Evolutionary conservation across 53 echinoderm and acorn worm genomes (phyloP).

Genomic region (Luidia sarsii): DNA sequence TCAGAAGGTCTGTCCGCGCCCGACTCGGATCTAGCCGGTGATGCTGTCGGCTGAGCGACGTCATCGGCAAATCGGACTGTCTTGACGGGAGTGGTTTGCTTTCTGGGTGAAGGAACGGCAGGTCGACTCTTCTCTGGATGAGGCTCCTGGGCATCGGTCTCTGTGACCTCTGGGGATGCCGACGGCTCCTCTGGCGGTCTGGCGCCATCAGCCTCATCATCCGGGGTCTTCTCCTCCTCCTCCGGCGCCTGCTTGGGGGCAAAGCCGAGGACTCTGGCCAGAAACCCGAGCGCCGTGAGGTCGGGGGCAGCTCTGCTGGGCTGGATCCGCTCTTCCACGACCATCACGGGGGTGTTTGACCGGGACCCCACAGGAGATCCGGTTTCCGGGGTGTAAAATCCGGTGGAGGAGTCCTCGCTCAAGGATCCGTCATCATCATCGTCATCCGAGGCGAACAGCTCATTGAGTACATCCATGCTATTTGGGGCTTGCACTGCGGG

Average conservation of each 20-base stretch:
- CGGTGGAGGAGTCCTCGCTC: constrained; percentile 60
- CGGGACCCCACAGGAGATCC: constrained; percentile 59
- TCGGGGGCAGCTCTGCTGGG: constrained; percentile 33
- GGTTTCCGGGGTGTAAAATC: constrained; percentile 77
- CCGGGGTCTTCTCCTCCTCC: constrained; percentile 8
- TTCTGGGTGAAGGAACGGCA: background rate
- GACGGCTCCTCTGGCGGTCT: background rate
- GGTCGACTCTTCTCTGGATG: background rate
- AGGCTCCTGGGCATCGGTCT: background rate
- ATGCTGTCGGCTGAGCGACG: constrained; percentile 1
- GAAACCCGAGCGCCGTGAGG: constrained; percentile 58
- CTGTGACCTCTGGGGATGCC: background rate
- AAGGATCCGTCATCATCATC: background rate
- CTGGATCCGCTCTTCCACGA: constrained; percentile 5
- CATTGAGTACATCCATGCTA: background rate
- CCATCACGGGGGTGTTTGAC: constrained; percentile 26
- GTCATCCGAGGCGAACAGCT: constrained; percentile 1
- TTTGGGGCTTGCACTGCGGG: background rate
- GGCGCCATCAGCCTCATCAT: constrained; percentile 12
- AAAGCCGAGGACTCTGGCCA: constrained; percentile 64
- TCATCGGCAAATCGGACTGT: constrained; percentile 47
- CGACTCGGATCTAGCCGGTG: constrained; percentile 5
- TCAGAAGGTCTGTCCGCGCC: background rate
- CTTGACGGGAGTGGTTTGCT: constrained; percentile 37
- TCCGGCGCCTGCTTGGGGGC: constrained; percentile 53